Evolutionary conservation across 2,888 invertebrate species (phyloP).

Genomic region (Gastracanthus pulcherrimus): DNA sequence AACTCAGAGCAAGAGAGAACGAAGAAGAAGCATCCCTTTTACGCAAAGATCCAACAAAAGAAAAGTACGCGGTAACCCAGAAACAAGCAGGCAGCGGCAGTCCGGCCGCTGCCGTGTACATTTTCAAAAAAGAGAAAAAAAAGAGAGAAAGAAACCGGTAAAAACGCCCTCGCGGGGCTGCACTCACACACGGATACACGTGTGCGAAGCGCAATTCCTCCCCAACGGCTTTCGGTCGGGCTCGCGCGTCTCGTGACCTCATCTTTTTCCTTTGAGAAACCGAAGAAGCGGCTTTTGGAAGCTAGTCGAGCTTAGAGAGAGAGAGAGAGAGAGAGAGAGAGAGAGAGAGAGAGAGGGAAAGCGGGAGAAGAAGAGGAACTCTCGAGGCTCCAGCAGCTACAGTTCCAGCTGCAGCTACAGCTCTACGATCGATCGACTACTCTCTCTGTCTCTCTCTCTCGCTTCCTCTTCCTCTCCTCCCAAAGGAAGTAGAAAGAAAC

Average conservation of each 20-base stretch:
- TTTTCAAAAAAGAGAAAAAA: conserved; percentile 22
- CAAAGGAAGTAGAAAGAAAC: conserved; percentile 34
- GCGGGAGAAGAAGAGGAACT: neutral
- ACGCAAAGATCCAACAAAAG: conserved; percentile 32
- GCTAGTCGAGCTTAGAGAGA: conserved; percentile 27
- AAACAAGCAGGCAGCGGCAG: conserved; percentile 32
- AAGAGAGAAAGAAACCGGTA: no score
- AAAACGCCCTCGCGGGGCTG: neutral
- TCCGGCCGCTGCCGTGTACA: conserved; percentile 1
- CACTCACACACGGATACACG: no score
- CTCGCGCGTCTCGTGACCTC: conserved; percentile 57
- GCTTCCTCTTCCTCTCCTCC: no score
- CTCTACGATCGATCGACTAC: conserved; percentile 42
- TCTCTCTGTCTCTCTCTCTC: neutral
- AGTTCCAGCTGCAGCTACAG: no score
- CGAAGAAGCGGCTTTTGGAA: conserved; percentile 46
- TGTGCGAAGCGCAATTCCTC: conserved; percentile 6
- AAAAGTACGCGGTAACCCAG: conserved; percentile 49
- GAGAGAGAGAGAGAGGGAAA: no score
- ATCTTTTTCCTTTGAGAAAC: conserved; percentile 54
- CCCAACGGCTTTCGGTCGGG: no score
- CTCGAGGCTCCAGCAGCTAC: conserved; percentile 27
- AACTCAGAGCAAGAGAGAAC: neutral
- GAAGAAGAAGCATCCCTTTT: conserved; percentile 15
- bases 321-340: no score